A percentile compares a stretch with the other conserved stretches of the same genome.
phyloP scores from a whole-genome alignment of 2,797 vertebrate genomes.

The Peromyscus aztecus region DNA sequence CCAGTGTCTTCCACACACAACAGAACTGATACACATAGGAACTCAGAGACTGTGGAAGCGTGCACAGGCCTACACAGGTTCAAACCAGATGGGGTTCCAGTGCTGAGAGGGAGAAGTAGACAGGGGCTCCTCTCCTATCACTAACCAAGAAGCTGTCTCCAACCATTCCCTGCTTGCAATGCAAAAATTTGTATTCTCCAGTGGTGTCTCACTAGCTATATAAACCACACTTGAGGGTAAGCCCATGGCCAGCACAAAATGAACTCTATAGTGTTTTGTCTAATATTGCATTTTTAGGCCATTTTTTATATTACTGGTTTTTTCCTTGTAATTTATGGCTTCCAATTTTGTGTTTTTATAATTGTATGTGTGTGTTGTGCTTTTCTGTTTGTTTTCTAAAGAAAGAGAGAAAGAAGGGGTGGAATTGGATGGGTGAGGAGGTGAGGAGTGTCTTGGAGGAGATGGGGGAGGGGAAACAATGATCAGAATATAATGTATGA shows the following conservation, averaged over 20 bases:
- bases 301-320: neutral
- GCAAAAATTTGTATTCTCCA: neutral
- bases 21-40: neutral
- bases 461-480: neutral
- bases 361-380: too few species aligned
- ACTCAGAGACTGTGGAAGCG: neutral
- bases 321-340: neutral
- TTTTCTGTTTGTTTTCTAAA: neutral
- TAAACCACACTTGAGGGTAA: neutral
- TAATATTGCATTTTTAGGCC: neutral
- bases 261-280: neutral
- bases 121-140: neutral
- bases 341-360: neutral
- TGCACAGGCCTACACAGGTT: neutral
- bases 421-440: neutral
- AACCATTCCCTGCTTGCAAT: neutral
- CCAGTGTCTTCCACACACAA: neutral
- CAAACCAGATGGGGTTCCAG: neutral
- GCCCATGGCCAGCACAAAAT: neutral
- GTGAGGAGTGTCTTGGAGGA: neutral
- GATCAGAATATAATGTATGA: neutral
- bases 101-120: neutral
- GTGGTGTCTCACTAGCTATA: neutral
- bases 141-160: neutral
- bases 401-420: neutral